phyloP scores from a whole-genome alignment of 2,888 invertebrate species.

The Tetropium fuscum region DNA sequence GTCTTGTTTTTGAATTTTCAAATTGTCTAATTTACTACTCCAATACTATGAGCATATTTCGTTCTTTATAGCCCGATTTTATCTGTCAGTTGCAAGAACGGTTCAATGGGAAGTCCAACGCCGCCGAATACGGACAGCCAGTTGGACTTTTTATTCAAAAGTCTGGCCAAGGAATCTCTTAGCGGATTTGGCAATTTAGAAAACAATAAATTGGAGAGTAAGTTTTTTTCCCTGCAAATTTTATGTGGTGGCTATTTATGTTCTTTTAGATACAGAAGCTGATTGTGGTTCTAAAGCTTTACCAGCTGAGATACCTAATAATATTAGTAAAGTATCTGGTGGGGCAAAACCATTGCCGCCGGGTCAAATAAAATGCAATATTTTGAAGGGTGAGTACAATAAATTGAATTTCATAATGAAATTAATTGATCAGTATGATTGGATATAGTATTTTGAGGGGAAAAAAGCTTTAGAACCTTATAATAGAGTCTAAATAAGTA shows the following conservation, averaged over 20 bases:
- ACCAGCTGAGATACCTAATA: conserved; percentile 63
- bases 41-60: background rate
- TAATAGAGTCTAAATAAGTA: too few species aligned
- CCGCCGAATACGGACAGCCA: conserved; percentile 65
- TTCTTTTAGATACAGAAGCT: conserved; percentile 48
- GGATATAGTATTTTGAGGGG: too few species aligned
- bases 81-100: conserved; percentile 63
- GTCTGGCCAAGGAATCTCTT: conserved; percentile 77
- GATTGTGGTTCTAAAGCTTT: conserved; percentile 58
- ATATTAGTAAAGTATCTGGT: conserved; percentile 58
- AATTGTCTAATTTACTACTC: background rate
- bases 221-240: conserved; percentile 29
- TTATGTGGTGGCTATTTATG: background rate
- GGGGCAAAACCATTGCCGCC: conserved; percentile 80
- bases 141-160: conserved; percentile 83
- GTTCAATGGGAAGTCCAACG: conserved; percentile 60
- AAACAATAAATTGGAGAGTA: conserved; percentile 68
- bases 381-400: conserved; percentile 80
- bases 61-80: conserved; percentile 64
- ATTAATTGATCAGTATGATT: too few species aligned
- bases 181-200: conserved; percentile 67
- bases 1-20: background rate
- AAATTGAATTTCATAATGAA: background rate
- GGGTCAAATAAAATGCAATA: conserved; percentile 94
- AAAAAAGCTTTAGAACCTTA: too few species aligned